Base-by-base conservation (phyloP, 2,888 invertebrate genomes). In the Masnerella sp. region DNA sequence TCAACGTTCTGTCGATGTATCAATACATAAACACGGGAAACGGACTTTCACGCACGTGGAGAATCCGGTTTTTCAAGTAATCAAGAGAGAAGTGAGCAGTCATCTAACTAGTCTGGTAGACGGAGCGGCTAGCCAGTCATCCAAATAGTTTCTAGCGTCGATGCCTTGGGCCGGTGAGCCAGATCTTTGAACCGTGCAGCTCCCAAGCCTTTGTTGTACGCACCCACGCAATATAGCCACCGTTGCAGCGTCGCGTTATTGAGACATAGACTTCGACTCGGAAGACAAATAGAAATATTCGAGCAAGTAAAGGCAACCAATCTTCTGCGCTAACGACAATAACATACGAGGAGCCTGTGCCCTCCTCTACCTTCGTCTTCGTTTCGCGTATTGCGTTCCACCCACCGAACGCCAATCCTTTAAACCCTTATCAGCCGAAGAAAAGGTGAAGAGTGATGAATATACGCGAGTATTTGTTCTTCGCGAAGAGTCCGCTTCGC, bases 21-120 rank as follows among this genome's bases (percentile, higher is more conserved):
- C 69, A 74, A 78, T 82, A 80, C 79, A 79, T 81, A 82, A 81
- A 82, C 80, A 82, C 81, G 83, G 84, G 82, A 86, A 84, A 83
- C 84, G 80, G 69, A 83, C 81, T 85, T 84, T 85, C 82, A 84
- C 82, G 81, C 81, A 77, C 80, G 82, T 83, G 64, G 43, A 59
- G 68, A 71, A 71, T 71, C 71, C 65, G 71, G 71, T 71, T 71
- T 71, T 71, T 65, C 65, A 71, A 56, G 64, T 58, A 71, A 58
- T 64, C 85, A 68, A 47, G 58, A 77, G 78, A 45, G 64, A 64
- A 58, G 22, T 20, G 18, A 71, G 59, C 68, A 74, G 69, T 38
- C 68, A 69, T 76, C 77, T 75, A 73, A 77, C 68, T 68, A 70
- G 73, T 62, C 74, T 45, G 64, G 52, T 59, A 65, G 51, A 61